Evolutionary conservation across 2,888 invertebrate genomes (phyloP), one percentile per base, ranked within the genome.

Genomic region (Parnassius apollo): DNA sequence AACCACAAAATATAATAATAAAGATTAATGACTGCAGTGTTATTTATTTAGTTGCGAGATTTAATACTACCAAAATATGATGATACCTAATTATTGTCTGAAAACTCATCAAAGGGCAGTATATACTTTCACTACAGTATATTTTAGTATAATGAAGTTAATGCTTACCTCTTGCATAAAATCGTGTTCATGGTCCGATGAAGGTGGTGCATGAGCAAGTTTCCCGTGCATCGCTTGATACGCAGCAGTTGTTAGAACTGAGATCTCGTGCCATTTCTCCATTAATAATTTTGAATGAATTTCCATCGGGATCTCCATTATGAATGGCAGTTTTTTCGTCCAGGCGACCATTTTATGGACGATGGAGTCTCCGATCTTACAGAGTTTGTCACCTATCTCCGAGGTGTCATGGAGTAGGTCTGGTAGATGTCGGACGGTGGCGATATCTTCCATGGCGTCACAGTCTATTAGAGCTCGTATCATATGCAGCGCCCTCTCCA

Each of bases 271-370:
- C 99, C 99, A 99, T 90, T 98, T 98, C 91, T 98, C 98, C 81
- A 98, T 99, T 79, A 99, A 93, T 74, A 99, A 93, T 91, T 97
- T 96, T 69, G 98, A 98, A 88, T 98, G 98, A 73, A 97, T 96
- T 91, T 98, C 97, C 78, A 98, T 97, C 59, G 99, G 98, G 74
- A 99, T 95, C 91, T 99, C 98, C 87, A 96, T 93, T 87, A 98
- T 99, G 92, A 99, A 99, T 64, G 99, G 99, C 88, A 99, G 92
- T 91, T 98, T 95, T 90, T 98, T 98, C 78, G 99, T 99, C 99
- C 99, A 99, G 88, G 98, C 98, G 72, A 99, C 99, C 92, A 99
- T 94, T 92, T 98, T 98, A 93, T 97, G 98, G 64, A 99, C 99
- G 79, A 99, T 99, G 72, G 98, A 98, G 92, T 99, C 99, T 59